phyloP scores from a whole-genome alignment of 2,888 invertebrate species.

The Catotricha subobsoleta region DNA sequence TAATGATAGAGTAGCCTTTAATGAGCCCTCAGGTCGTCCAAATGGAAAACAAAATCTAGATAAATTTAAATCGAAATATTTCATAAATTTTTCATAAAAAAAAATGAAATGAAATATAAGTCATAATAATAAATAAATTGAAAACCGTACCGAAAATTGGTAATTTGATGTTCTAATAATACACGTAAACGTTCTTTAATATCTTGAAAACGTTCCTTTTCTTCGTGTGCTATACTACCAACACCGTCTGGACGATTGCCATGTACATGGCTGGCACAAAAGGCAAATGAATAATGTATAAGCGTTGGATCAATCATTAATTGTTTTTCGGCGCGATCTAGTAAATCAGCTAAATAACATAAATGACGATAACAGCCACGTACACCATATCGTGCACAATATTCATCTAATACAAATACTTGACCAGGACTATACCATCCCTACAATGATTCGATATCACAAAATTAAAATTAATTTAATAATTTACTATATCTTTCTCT shows the following conservation, averaged over 20 bases:
- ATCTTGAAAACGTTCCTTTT: constrained; percentile 94
- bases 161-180: constrained; percentile 92
- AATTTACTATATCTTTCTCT: background rate
- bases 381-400: constrained; percentile 94
- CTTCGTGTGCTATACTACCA: constrained; percentile 94
- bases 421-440: constrained; percentile 99
- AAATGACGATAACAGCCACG: constrained; percentile 93
- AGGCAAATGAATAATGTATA: constrained; percentile 98
- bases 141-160: constrained; percentile 71
- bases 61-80: background rate
- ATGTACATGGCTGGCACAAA: constrained; percentile 98
- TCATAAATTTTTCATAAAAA: constrained; percentile 1
- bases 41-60: constrained; percentile 91
- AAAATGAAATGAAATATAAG: background rate
- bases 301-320: constrained; percentile 95
- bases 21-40: constrained; percentile 93
- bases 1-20: constrained; percentile 91
- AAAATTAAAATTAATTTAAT: background rate
- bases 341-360: constrained; percentile 84
- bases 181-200: constrained; percentile 88
- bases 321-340: constrained; percentile 86
- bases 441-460: constrained; percentile 29
- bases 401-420: constrained; percentile 94
- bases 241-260: constrained; percentile 99
- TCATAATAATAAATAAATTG: constrained; percentile 3